Evolutionary conservation across 2,113 vertebrate genomes (phyloP).

Genomic region (Vulpes vulpes): DNA sequence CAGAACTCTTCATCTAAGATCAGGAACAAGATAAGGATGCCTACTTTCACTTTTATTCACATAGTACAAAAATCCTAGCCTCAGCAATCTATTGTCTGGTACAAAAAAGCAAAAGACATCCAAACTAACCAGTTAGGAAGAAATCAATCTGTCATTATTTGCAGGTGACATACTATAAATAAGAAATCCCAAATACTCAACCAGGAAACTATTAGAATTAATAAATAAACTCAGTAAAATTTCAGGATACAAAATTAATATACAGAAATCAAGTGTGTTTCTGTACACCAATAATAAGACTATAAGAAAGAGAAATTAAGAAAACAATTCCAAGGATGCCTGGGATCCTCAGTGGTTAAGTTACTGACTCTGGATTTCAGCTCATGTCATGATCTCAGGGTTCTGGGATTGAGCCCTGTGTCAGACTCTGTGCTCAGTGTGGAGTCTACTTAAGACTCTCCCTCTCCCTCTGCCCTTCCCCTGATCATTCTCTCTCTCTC

Average conservation of each 20-base stretch:
- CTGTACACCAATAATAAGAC: not conserved
- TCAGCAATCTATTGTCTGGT: not conserved
- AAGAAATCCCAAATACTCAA: not conserved
- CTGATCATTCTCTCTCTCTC: not conserved
- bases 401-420: not conserved
- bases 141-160: not conserved
- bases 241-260: not conserved
- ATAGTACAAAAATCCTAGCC: not conserved
- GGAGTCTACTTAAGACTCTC: not conserved
- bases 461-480: not conserved
- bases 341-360: not conserved
- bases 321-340: not conserved
- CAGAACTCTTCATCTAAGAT: not conserved
- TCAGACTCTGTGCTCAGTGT: not conserved
- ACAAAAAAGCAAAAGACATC: not conserved
- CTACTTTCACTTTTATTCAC: not conserved
- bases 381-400: not conserved
- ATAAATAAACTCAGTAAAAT: not conserved
- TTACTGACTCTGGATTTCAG: not conserved
- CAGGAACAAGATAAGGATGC: not conserved
- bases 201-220: not conserved
- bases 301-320: not conserved
- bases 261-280: not conserved
- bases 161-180: not conserved
- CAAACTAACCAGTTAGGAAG: not conserved